Evolutionary conservation across 2,113 vertebrate species (phyloP).

Genomic region (Pelusios castaneus): DNA sequence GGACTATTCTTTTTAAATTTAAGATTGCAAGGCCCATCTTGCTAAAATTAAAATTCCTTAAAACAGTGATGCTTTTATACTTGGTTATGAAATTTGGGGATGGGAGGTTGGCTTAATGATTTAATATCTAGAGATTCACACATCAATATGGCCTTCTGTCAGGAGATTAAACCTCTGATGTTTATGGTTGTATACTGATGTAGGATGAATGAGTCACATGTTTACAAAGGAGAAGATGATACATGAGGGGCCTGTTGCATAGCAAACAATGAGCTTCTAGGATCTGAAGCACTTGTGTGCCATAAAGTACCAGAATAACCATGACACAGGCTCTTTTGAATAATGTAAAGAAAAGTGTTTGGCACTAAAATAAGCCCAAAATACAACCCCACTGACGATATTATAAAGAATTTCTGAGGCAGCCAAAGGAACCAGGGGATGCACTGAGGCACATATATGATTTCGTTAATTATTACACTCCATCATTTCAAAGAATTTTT

Average conservation of each 20-base stretch:
- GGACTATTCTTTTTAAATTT: not conserved
- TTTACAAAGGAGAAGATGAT: constrained; percentile 62
- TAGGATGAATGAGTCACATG: constrained; percentile 68
- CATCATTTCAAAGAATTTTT: not conserved
- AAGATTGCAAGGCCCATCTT: not conserved
- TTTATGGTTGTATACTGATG: constrained; percentile 51
- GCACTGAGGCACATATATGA: not conserved
- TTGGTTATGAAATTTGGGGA: not conserved
- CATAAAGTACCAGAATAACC: constrained; percentile 39
- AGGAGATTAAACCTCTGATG: constrained; percentile 35
- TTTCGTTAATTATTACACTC: not conserved
- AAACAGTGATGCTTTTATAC: not conserved
- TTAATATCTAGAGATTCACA: constrained; percentile 36
- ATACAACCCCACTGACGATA: not conserved
- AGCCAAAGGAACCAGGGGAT: not conserved
- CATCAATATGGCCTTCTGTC: constrained; percentile 5
- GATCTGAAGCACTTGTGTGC: not conserved
- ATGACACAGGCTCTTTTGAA: constrained; percentile 19
- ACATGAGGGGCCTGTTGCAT: constrained; percentile 12
- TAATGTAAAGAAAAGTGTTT: constrained; percentile 47
- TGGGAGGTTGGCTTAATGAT: not conserved
- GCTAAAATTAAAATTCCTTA: not conserved
- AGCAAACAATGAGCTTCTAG: not conserved
- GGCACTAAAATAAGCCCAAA: not conserved
- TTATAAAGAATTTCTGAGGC: not conserved